A percentile compares a stretch with the other conserved stretches of the same genome.
Conservation (phyloP, 1,140 invertebrate species). For the Ostrea edulis region DNA sequence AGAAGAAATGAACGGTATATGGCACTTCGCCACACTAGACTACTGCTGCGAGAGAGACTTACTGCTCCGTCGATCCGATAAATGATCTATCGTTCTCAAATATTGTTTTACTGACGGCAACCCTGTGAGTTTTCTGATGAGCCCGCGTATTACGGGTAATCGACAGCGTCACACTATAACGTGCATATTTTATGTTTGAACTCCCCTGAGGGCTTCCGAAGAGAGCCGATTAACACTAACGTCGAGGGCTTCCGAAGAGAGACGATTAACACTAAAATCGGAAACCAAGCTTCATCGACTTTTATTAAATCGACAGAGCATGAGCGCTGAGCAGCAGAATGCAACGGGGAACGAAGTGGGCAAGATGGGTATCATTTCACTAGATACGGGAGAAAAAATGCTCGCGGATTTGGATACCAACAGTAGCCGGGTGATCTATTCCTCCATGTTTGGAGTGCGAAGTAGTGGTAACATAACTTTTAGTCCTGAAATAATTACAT, state of each 20-base stretch:
- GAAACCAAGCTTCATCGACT: slow-evolving; percentile 36
- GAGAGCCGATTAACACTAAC: slow-evolving; percentile 3
- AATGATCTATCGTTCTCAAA: slow-evolving; percentile 39
- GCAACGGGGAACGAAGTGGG: not conserved
- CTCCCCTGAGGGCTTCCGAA: slow-evolving; percentile 4
- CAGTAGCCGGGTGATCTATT: not conserved
- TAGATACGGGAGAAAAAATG: not conserved
- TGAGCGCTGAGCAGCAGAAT: slow-evolving; percentile 20
- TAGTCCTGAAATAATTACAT: not conserved
- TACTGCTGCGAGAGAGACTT: slow-evolving; percentile 14
- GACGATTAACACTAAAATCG: slow-evolving; percentile 31
- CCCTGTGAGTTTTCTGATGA: slow-evolving; percentile 31
- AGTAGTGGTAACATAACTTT: not conserved
- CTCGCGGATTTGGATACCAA: not conserved
- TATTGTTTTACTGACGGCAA: slow-evolving; percentile 30
- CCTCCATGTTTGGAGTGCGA: not conserved
- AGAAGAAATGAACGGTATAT: not conserved
- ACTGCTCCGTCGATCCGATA: not conserved
- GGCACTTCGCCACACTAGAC: not conserved
- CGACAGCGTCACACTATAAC: slow-evolving; percentile 29
- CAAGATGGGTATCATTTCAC: not conserved
- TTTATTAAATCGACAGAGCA: slow-evolving; percentile 31
- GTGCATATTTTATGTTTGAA: slow-evolving; percentile 25
- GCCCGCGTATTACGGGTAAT: slow-evolving; percentile 18
- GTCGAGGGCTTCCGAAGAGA: slow-evolving; percentile 26